Percentiles rank a stretch among this genome's conserved stretches.
These are phyloP conservation scores for Drosophila yooni DNA, from an alignment of 2,888 invertebrate genomes.

Conservation along the genomic window DNA sequence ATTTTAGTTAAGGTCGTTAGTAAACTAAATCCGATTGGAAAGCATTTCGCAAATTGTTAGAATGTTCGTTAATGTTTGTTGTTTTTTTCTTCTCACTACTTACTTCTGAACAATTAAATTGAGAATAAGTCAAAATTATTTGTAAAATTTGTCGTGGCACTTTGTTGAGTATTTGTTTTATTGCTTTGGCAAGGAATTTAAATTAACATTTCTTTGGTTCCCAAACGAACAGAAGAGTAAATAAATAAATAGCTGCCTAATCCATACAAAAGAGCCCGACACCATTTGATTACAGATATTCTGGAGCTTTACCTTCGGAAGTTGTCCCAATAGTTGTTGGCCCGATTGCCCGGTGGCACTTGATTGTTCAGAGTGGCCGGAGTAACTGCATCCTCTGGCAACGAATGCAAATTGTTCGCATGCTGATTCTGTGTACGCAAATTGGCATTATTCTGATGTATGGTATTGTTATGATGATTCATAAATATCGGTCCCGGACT, in stretches of 20 bases:
- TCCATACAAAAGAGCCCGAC: slow-evolving; percentile 36
- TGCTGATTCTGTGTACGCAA: slow-evolving; percentile 82
- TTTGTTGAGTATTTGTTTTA: slow-evolving; percentile 46
- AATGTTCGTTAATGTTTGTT: neutral
- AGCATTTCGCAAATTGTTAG: neutral
- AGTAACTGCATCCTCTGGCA: slow-evolving; percentile 71
- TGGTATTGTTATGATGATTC: slow-evolving; percentile 85
- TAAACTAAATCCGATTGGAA: slow-evolving; percentile 7
- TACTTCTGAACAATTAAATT: slow-evolving; percentile 27
- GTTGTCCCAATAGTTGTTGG: slow-evolving; percentile 97
- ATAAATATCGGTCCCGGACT: slow-evolving; percentile 84
- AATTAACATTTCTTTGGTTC: slow-evolving; percentile 45
- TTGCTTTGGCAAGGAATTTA: slow-evolving; percentile 40
- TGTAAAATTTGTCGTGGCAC: slow-evolving; percentile 26
- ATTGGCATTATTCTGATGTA: slow-evolving; percentile 84
- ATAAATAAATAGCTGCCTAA: slow-evolving; percentile 32
- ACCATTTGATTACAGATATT: slow-evolving; percentile 36
- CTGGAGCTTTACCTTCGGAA: slow-evolving; percentile 90
- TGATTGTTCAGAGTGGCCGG: slow-evolving; percentile 91
- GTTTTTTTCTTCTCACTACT: slow-evolving; percentile 27
- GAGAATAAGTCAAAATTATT: slow-evolving; percentile 34
- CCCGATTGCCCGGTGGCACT: slow-evolving; percentile 95
- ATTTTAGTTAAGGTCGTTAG: slow-evolving; percentile 9
- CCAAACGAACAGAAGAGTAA: slow-evolving; percentile 32
- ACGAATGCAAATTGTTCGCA: slow-evolving; percentile 74